Conservation (phyloP, 1,140 invertebrate species). For the Zaprionus ornatus region DNA sequence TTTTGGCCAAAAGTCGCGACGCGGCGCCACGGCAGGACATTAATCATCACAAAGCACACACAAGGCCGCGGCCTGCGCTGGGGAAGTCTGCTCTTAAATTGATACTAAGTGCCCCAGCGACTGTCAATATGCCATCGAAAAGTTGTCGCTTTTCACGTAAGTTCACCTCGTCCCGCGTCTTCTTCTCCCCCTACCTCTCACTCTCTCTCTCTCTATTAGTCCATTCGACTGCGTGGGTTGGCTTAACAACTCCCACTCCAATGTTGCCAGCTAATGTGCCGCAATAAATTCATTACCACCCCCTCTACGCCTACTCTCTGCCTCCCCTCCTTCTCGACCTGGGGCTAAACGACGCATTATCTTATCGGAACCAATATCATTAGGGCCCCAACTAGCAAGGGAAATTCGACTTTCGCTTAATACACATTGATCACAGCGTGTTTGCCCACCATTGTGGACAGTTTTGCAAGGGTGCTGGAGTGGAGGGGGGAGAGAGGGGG, state of each 20-base stretch:
- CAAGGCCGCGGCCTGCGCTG: slow-evolving; percentile 19
- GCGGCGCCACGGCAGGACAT: slow-evolving; percentile 46
- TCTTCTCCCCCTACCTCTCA: neutral
- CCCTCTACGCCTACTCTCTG: neutral
- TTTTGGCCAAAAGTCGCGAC: slow-evolving; percentile 1
- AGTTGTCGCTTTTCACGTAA: neutral
- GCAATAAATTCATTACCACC: slow-evolving; percentile 63
- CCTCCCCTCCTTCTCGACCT: neutral
- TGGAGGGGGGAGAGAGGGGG: neutral
- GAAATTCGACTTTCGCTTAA: slow-evolving; percentile 44
- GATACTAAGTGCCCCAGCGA: slow-evolving; percentile 61
- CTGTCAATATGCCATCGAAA: slow-evolving; percentile 56
- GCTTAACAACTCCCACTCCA: slow-evolving; percentile 26
- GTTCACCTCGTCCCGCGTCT: neutral
- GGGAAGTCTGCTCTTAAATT: slow-evolving; percentile 66
- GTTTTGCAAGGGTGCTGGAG: neutral
- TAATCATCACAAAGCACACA: slow-evolving; percentile 60
- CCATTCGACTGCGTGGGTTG: slow-evolving; percentile 11
- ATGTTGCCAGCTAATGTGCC: slow-evolving; percentile 46
- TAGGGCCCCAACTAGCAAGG: slow-evolving; percentile 6
- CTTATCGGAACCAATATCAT: slow-evolving; percentile 66
- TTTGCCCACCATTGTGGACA: slow-evolving; percentile 37
- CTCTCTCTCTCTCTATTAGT: slow-evolving; percentile 3
- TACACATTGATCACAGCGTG: slow-evolving; percentile 57
- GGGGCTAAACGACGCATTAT: slow-evolving; percentile 38